A percentile compares a stretch with the other conserved stretches of the same genome.
Conservation (phyloP, 2,113 vertebrate genomes). For the Ciconia stormi region DNA sequence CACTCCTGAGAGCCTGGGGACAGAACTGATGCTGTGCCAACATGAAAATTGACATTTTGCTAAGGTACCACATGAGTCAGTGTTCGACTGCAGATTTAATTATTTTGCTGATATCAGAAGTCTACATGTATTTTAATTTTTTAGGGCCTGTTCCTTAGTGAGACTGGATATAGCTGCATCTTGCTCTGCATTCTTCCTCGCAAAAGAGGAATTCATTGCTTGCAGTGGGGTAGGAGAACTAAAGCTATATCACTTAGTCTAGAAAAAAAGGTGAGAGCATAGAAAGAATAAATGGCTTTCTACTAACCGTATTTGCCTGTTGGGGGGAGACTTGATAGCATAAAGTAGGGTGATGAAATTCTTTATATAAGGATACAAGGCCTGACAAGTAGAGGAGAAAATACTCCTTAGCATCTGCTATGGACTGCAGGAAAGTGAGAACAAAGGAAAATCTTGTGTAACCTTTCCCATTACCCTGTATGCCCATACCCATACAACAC, state of each 20-base stretch:
- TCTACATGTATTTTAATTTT: neutral
- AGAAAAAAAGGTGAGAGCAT: neutral
- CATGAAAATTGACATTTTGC: constrained; percentile 24
- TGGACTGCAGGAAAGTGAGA: neutral
- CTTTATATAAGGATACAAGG: neutral
- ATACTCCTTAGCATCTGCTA: neutral
- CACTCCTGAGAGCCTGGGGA: neutral
- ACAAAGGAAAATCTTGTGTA: neutral
- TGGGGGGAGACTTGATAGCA: neutral
- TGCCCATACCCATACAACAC: neutral
- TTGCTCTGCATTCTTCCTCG: neutral
- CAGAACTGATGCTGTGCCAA: neutral
- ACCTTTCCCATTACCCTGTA: neutral
- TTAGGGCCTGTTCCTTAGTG: neutral
- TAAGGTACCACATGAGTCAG: neutral
- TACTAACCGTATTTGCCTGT: neutral
- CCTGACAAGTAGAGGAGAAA: neutral
- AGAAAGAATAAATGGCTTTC: neutral
- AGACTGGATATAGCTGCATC: neutral
- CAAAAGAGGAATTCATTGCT: neutral
- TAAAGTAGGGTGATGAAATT: neutral
- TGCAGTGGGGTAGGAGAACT: neutral
- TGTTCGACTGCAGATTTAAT: constrained; percentile 13
- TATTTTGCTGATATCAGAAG: constrained; percentile 1
- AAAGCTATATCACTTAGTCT: neutral